A percentile compares a stretch with the other conserved stretches of the same genome.
Evolutionary conservation across 2,888 invertebrate genomes (phyloP).

Genomic region (Scaptomyza parva): DNA sequence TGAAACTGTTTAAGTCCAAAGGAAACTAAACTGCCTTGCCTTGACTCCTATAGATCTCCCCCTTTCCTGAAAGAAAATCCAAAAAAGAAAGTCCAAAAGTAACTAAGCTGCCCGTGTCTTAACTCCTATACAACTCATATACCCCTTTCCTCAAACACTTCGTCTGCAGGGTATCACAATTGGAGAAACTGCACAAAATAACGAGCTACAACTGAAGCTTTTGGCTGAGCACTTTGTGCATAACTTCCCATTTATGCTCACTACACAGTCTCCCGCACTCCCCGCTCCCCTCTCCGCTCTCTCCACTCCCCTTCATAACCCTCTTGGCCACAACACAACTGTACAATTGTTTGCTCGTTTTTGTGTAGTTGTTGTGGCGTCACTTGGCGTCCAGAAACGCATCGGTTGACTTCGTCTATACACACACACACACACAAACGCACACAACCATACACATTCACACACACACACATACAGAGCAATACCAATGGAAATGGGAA

Average conservation of each 20-base stretch:
- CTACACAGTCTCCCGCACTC: background rate
- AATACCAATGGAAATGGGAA: conserved; percentile 25
- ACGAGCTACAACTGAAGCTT: conserved; percentile 72
- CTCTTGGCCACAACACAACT: background rate
- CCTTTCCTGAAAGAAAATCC: too few species aligned
- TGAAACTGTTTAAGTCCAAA: too few species aligned
- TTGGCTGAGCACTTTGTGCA: conserved; percentile 76
- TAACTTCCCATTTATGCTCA: conserved; percentile 68
- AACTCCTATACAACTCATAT: background rate
- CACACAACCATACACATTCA: too few species aligned
- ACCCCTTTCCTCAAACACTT: background rate
- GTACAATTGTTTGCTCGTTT: conserved; percentile 59
- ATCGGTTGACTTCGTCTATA: conserved; percentile 63
- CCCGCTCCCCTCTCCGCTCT: background rate
- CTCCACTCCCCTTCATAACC: conserved; percentile 16
- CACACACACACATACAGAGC: too few species aligned
- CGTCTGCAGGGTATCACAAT: conserved; percentile 31
- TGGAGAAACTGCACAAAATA: conserved; percentile 66
- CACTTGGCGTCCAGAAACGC: conserved; percentile 62
- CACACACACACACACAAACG: too few species aligned
- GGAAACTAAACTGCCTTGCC: too few species aligned
- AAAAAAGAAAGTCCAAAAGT: too few species aligned
- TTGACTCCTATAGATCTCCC: too few species aligned
- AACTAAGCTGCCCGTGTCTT: too few species aligned
- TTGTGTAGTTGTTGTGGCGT: conserved; percentile 60